Base-by-base conservation (phyloP, 2,797 vertebrate genomes). In the Novumbra hubbsi region DNA sequence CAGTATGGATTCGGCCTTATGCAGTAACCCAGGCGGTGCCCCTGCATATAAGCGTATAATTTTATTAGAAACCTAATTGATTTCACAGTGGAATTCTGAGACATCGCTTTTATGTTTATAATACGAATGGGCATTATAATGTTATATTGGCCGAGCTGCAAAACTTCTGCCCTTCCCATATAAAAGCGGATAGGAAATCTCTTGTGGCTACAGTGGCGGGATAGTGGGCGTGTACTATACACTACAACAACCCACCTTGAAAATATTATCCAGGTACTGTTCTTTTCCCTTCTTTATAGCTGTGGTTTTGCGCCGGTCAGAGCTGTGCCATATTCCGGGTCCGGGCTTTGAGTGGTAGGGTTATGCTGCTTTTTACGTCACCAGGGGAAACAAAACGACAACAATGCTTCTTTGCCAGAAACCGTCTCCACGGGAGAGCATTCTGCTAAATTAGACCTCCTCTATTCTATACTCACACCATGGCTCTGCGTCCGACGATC, bases 231-330 rank as follows among this genome's bases (percentile, higher is more conserved):
- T 79, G 83, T 38, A 12, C 81, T 83, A 84, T 79, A 77, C 66
- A 62, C 14, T 34, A 76, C 76, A 73, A 80, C 83, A 80, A 83
- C 86, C 88, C 88, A 84, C 84, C 78, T 85, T 80, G 80, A 77
- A 89, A 90, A 87, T 79, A 88, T 87, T 87, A 86, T 85, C 90
- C 91, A 92, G 92, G 90, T 92, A 87, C 81, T 82, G 76, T 79
- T 65, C 76, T 77, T 78, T 82, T 78, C 41, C 76, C 55, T 74
- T 71, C 76, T 52, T 45, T 74, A 38, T 75, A 45, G 60, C 71
- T 75, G 28, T 27, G 30, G 19, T 73, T 73, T 76, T 1, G 9
- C 41, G 4, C 3, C 12, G 63, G n/a, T 14, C 14, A 27, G 41
- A 45, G 21, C 62, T 45, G 14, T 49, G 16, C 48, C 24, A 27